These are phyloP conservation scores for Diuraphis noxia DNA, from an alignment of 1,140 invertebrate genomes.

Conservation along the genomic window DNA sequence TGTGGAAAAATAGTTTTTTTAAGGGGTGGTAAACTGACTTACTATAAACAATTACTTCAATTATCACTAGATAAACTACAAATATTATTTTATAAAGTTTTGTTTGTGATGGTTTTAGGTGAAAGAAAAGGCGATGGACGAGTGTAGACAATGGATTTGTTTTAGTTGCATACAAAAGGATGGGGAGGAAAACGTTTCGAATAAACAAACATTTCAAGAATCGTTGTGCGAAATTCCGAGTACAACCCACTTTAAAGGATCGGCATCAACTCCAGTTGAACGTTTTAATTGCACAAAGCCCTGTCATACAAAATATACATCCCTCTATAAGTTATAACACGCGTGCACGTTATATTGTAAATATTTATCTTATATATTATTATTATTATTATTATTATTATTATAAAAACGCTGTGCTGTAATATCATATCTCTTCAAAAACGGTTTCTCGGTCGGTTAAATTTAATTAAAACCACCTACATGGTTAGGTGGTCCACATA, in stretches of 20 bases:
- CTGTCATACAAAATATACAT: neutral
- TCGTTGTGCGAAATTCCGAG: neutral
- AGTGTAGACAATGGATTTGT: neutral
- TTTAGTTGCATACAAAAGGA: neutral
- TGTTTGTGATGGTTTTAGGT: neutral
- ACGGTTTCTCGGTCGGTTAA: neutral
- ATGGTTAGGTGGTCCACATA: neutral
- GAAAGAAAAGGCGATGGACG: neutral
- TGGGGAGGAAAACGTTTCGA: neutral
- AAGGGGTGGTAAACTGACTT: no score
- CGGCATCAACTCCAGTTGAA: neutral
- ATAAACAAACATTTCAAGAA: neutral
- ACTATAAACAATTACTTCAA: no score
- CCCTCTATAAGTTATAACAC: neutral
- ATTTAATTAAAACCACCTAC: conserved; percentile 19
- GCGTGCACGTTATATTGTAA: neutral
- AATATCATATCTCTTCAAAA: neutral
- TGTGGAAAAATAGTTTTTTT: no score
- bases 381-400: neutral
- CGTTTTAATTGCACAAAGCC: neutral
- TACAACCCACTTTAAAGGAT: neutral
- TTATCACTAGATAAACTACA: neutral
- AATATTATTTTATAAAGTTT: neutral
- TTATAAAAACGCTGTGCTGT: neutral
- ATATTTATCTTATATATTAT: neutral